phyloP scores from a whole-genome alignment of 2,113 vertebrate species.

The Tupaia tana region DNA sequence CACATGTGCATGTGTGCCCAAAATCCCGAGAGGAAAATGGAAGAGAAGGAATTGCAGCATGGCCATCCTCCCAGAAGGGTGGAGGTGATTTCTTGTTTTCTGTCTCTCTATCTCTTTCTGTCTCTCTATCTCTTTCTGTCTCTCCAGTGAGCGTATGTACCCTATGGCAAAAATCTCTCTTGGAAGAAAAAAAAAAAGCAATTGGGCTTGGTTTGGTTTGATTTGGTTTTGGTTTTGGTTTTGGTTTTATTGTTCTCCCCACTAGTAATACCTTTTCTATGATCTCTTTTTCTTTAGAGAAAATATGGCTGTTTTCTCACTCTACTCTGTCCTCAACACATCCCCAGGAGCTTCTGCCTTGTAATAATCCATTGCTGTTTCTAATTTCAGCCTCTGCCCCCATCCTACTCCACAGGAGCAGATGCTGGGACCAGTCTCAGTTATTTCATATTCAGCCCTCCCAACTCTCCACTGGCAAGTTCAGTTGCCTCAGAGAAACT shows the following conservation, averaged over 20 bases:
- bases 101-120: too few relatives aligned
- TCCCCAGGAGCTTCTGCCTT: not conserved
- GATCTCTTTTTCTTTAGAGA: not conserved
- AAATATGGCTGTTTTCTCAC: not conserved
- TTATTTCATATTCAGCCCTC: not conserved
- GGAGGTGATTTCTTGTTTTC: too few relatives aligned
- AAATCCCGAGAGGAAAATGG: too few relatives aligned
- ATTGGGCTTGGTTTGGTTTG: not conserved
- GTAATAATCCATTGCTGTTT: not conserved
- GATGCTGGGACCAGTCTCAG: too few relatives aligned
- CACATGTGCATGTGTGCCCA: too few relatives aligned
- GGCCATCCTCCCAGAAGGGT: too few relatives aligned
- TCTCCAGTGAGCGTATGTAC: too few relatives aligned
- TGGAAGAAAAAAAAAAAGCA: too few relatives aligned
- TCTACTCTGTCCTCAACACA: not conserved
- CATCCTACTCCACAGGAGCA: not conserved
- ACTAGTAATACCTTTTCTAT: constrained; percentile 18
- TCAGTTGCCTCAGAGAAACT: not conserved
- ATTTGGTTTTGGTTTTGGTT: not conserved
- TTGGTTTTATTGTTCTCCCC: not conserved
- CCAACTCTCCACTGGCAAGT: not conserved
- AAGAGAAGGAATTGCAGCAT: too few relatives aligned
- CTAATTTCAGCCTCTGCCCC: not conserved
- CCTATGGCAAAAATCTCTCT: too few relatives aligned
- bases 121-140: too few relatives aligned